A percentile compares a stretch with the other conserved stretches of the same genome.
phyloP scores from a whole-genome alignment of 1,140 invertebrate genomes.

The Ips nitidus region DNA sequence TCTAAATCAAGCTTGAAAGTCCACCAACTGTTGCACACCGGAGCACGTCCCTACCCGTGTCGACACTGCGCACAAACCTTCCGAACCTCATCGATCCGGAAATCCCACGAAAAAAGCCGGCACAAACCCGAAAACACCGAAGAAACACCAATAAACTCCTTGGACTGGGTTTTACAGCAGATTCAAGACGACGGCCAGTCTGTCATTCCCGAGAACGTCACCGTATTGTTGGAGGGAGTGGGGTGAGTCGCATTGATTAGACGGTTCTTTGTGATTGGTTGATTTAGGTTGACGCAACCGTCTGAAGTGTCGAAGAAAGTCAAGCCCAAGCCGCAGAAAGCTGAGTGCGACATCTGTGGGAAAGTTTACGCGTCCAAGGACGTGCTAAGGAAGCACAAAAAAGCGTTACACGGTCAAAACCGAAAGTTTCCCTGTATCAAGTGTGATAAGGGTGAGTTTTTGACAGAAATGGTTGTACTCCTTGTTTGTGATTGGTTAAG shows the following conservation, averaged over 20 bases:
- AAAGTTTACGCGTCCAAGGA: slow-evolving; percentile 46
- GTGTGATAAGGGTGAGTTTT: slow-evolving; percentile 52
- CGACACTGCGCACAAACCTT: slow-evolving; percentile 63
- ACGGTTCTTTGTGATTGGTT: too few species aligned
- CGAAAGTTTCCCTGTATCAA: slow-evolving; percentile 53
- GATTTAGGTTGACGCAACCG: too few species aligned
- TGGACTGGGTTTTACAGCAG: not conserved
- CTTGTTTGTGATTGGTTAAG: not conserved
- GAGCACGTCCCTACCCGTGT: slow-evolving; percentile 64
- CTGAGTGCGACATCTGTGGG: slow-evolving; percentile 47
- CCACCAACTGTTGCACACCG: slow-evolving; percentile 59
- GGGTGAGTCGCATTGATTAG: not conserved
- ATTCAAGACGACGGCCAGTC: not conserved
- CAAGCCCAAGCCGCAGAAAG: slow-evolving; percentile 22
- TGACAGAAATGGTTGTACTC: not conserved
- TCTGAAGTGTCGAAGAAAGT: not conserved
- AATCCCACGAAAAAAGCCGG: slow-evolving; percentile 57
- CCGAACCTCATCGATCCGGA: slow-evolving; percentile 68
- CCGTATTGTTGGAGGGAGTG: not conserved
- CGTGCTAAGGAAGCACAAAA: slow-evolving; percentile 45
- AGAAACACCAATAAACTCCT: not conserved
- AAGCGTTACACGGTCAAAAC: slow-evolving; percentile 42
- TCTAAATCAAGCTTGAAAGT: slow-evolving; percentile 68
- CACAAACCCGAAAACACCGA: not conserved
- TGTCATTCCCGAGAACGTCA: not conserved